Base-by-base conservation (phyloP, 2,797 vertebrate genomes). In the Hyperoplus lanceolatus region DNA sequence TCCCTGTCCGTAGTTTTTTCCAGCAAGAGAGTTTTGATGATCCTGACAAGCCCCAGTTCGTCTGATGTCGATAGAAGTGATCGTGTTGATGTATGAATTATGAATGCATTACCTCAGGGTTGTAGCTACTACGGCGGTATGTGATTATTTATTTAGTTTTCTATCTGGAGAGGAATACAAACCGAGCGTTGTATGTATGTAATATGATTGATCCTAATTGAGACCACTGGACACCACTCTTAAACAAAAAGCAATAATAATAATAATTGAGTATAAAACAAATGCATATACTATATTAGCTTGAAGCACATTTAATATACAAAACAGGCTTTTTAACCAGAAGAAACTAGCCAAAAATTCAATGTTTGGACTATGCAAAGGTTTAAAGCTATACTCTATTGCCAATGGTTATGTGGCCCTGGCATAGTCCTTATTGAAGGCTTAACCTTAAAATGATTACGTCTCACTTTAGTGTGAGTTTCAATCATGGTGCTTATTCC, bases 1-100 rank as follows among this genome's bases (percentile, higher is more conserved):
- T 72, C 63, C 29, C 74, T 77, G 75, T 87, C 85, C 43, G 29
- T 29, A 29, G 29, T 80, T 71, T 62, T 76, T 82, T 84, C 68
- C 56, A 6, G 54, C 13, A n/a, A 49, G 49, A 86, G 71, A 70
- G 48, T 81, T 75, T 29, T 73, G 70, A 86, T 76, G 82, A 77
- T 57, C 45, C 73, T 59, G 80, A 81, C 83, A 86, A 77, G 46
- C 41, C 62, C 8, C 0, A 1, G 49, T 57, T 45, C 11, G 41
- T 39, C 56, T 42, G 16, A 60, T 63, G 43, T 62, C 38, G 49
- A 48, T 48, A 12, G 46, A 38, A 46, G 46, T 38, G 54, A 67
- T 49, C 8, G 45, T 55, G 1, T 6, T 10, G 51, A 75, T 50
- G 43, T 57, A 75, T 84, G 65, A 84, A 80, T 73, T 83, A 73